Evolutionary conservation across 2,797 vertebrate genomes (phyloP), one percentile per base, ranked within the genome.

Genomic region (Luscinia luscinia): DNA sequence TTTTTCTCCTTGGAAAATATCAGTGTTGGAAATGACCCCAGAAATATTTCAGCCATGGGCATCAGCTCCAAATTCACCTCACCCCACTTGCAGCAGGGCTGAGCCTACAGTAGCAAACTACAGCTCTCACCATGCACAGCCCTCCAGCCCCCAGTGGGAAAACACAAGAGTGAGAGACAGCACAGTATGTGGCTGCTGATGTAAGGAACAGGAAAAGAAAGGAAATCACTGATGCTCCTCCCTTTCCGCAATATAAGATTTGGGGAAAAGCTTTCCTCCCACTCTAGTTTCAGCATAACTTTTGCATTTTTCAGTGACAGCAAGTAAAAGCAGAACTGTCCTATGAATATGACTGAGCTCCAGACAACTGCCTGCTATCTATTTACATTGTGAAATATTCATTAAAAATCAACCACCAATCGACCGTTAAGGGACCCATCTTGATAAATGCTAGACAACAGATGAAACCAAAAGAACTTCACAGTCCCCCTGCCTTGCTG

Each of bases 61-160:
- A 75, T 59, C 40, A 23, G 36, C 62, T 88, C 28, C 76, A 81
- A 81, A 51, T 24, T n/a, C 11, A 55, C 13, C 24, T 58, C 51
- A 22, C 1, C 11, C 17, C 36, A 48, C 15, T 3, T 6, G 13
- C 24, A 43, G 36, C 3, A 6, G 41, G 54, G n/a, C 59, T 84
- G 16, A 84, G 26, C 6, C 2, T 1, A n/a, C 6, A 26, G 13
- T 0, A 90, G 36, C 17, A 20, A 54, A 62, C 6, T 45, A 43
- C 6, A 9, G 5, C 0, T 1, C 16, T 36, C 43, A 24, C 64
- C 10, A 15, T 2, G 11, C n/a, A 7, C 2, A 5, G 32, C 34
- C 24, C 26, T 6, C 15, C 1, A 3, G 73, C 49, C 61, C 13
- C 18, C 20, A 2, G 27, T 0, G 1, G 21, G 19, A 55, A 80